These are phyloP conservation scores for Tiliqua scincoides DNA, from an alignment of 2,113 vertebrate genomes.

Conservation along the genomic window DNA sequence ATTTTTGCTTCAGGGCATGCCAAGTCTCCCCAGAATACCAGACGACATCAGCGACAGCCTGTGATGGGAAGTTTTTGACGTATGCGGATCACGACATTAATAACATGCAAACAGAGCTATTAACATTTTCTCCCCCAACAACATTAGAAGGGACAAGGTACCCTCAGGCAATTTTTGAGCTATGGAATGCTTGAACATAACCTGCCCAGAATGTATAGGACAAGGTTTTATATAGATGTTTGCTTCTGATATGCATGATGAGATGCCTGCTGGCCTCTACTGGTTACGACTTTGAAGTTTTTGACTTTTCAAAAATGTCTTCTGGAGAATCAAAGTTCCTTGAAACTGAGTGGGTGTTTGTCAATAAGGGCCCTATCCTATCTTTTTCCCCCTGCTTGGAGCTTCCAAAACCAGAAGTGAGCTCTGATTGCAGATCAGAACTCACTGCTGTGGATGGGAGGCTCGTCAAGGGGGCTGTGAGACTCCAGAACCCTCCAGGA, in stretches of 20 bases:
- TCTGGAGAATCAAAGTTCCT: background rate
- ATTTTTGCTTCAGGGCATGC: conserved; percentile 58
- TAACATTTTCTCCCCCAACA: conserved; percentile 63
- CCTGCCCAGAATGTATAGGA: background rate
- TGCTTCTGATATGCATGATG: background rate
- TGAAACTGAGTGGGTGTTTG: background rate
- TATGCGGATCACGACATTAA: conserved; percentile 65
- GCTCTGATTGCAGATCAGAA: no score
- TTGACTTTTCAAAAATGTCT: background rate
- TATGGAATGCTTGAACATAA: conserved; percentile 13
- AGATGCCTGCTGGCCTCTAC: background rate
- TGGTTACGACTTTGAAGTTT: background rate
- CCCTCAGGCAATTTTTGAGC: conserved; percentile 2
- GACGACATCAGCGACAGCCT: conserved; percentile 41
- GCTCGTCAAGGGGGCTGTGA: no score
- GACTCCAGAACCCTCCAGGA: no score
- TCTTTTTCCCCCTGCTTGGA: no score
- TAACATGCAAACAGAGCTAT: conserved; percentile 48
- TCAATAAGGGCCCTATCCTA: background rate
- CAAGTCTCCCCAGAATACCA: conserved; percentile 45
- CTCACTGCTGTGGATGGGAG: no score
- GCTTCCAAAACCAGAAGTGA: no score
- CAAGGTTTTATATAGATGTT: background rate
- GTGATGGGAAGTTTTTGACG: conserved; percentile 52
- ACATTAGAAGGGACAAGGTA: conserved; percentile 26